Base-by-base conservation (phyloP, 2,888 invertebrate genomes). In the Drosophila paranaensis region DNA sequence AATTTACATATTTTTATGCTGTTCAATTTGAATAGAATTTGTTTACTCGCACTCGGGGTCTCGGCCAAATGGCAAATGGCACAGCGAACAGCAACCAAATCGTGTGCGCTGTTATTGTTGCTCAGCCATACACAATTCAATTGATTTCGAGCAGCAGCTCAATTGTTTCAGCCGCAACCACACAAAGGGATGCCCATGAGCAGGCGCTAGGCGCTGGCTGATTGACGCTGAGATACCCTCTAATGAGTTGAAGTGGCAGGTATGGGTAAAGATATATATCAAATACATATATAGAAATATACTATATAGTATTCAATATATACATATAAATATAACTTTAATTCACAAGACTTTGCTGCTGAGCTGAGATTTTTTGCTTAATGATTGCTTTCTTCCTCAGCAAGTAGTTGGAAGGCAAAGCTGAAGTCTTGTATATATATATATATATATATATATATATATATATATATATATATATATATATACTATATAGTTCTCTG, bases 1-100 rank as follows among this genome's bases (percentile, higher is more conserved):
- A 74, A 81, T 81, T 80, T 86, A 64, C 86, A 80, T 81, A 86
- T 80, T 86, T 77, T 51, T 64, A 73, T 82, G 78, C 58, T 71
- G 64, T 77, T 71, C 81, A 74, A 74, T 82, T 74, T 60, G 61
- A 56, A 45, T 42, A 58, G 73, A 77, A 77, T 80, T 71, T 61
- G 67, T 53, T 60, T 60, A 60, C 48, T 61, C 54, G 39, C 40
- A 57, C 63, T 30, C 48, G 46, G 48, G 10, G 30, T 11, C 39
- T 40, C 20, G 39, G 53, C n/a, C 53, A 54, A 54, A 54, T 54
- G 53, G 13, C 20, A 51, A 33, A 45, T 37, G 43, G 43, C 56
- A 35, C 35, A 25, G 25, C 37, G 58, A 39, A 46, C 13, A 30
- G 16, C 9, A 46, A 58, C 16, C n/a, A 61, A 62, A 39, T 46